Evolutionary conservation across 2,888 invertebrate species (phyloP).

Genomic region (Lutraria lutraria): DNA sequence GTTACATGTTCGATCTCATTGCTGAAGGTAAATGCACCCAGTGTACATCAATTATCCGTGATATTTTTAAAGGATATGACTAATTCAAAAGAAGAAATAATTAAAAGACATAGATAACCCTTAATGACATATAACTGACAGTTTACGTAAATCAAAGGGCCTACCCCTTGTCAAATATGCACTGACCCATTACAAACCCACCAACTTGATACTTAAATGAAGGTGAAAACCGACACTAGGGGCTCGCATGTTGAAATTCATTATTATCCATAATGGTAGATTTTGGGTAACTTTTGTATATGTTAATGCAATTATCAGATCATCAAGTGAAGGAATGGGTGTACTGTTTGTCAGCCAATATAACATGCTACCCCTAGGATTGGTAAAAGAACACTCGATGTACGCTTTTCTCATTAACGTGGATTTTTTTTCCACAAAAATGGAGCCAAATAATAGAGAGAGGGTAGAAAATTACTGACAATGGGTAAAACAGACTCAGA

Average conservation of each 20-base stretch:
- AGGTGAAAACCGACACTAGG: slow-evolving; percentile 22
- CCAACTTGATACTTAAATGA: slow-evolving; percentile 27
- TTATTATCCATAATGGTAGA: slow-evolving; percentile 24
- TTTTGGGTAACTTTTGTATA: slow-evolving; percentile 42
- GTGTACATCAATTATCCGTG: neutral
- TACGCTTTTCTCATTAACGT: slow-evolving; percentile 11
- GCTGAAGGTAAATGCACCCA: neutral
- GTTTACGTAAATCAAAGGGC: slow-evolving; percentile 46
- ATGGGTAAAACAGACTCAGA: slow-evolving; percentile 36
- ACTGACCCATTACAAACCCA: slow-evolving; percentile 39
- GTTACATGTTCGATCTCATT: slow-evolving; percentile 21
- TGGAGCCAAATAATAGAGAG: slow-evolving; percentile 40
- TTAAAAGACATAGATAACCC: slow-evolving; percentile 37
- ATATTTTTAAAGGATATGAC: slow-evolving; percentile 22
- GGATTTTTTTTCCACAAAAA: slow-evolving; percentile 13
- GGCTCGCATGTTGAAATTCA: slow-evolving; percentile 34
- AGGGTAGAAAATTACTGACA: slow-evolving; percentile 40
- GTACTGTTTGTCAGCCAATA: slow-evolving; percentile 23
- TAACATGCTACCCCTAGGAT: neutral
- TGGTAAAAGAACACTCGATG: neutral
- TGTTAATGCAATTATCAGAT: slow-evolving; percentile 45
- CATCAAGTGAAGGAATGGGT: slow-evolving; percentile 44
- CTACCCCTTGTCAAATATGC: slow-evolving; percentile 38
- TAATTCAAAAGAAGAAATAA: slow-evolving; percentile 42
- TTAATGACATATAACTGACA: slow-evolving; percentile 39